Evolutionary conservation across 2,888 invertebrate genomes (phyloP), one percentile per base, ranked within the genome.

Genomic region (Andrena minutula): DNA sequence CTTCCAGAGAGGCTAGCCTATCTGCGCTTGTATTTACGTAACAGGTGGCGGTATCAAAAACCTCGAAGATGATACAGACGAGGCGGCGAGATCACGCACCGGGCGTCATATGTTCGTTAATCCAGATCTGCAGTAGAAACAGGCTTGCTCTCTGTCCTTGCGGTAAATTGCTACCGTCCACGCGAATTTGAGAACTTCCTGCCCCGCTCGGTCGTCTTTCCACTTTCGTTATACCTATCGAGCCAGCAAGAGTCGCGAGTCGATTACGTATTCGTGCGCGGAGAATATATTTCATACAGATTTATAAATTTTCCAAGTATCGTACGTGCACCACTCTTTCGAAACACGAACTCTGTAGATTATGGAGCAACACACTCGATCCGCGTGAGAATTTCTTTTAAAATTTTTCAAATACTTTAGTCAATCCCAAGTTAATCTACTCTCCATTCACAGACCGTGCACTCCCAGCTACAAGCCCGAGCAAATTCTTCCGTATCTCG

Each of bases 11-110:
- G 56, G 56, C 74, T 63, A 64, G 58, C 60, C 58, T 20, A 35
- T 41, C 63, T 23, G 47, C n/a, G 71, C 75, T 78, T 75, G 79
- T 88, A 81, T 85, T 90, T 90, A 88, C 90, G 91, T 89, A 91
- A 90, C 90, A 88, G 86, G 87, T 89, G 86, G 86, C 82, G 86
- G 84, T 79, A 79, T 86, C 85, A 85, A 85, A 77, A 80, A 77
- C 70, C 74, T 68, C 68, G 61, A 65, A 49, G 80, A 56, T 32
- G 80, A 86, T 79, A 56, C 69, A 56, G 60, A 53, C 65, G 56
- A 61, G 23, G 23, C 20, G 56, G 26, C 0, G 66, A 49, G 47
- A 68, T 73, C 28, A 32, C n/a, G 73, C 47, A 65, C 71, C 51
- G 75, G 58, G 66, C 83, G 68, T 78, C 75, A 68, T 74, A 71